Evolutionary conservation across 2,113 vertebrate species (phyloP).

Genomic region (Ursus arctos): DNA sequence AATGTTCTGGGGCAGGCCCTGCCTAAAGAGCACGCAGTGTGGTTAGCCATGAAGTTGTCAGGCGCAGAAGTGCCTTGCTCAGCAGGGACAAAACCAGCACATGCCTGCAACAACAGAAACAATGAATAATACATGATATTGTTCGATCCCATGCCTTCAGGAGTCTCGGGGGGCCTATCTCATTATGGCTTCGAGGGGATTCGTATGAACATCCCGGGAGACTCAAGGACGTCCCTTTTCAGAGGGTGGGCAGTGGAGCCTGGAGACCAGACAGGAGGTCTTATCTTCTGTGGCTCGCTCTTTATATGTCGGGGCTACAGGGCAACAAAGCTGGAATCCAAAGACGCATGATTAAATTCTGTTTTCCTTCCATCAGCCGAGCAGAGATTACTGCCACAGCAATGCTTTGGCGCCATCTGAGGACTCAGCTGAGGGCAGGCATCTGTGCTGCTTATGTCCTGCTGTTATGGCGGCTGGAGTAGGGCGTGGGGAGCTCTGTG

Average conservation of each 20-base stretch:
- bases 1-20: conserved; percentile 4
- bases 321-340: not conserved
- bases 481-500: not conserved
- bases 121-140: conserved; percentile 55
- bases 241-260: not conserved
- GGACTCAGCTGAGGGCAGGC: not conserved
- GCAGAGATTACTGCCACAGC: not conserved
- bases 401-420: not conserved
- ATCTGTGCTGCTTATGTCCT: not conserved
- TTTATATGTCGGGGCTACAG: not conserved
- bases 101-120: conserved; percentile 23
- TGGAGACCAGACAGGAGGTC: not conserved
- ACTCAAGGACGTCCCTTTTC: conserved; percentile 7
- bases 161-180: conserved; percentile 40
- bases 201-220: conserved; percentile 28
- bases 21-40: not conserved
- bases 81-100: conserved; percentile 31
- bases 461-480: not conserved
- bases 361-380: conserved; percentile 17
- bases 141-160: conserved; percentile 20
- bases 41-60: conserved; percentile 40
- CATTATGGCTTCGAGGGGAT: conserved; percentile 47
- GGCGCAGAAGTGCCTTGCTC: not conserved
- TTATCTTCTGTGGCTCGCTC: not conserved
- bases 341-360: not conserved